phyloP scores from a whole-genome alignment of 2,888 invertebrate genomes.

The Lepidochitona cinerea region DNA sequence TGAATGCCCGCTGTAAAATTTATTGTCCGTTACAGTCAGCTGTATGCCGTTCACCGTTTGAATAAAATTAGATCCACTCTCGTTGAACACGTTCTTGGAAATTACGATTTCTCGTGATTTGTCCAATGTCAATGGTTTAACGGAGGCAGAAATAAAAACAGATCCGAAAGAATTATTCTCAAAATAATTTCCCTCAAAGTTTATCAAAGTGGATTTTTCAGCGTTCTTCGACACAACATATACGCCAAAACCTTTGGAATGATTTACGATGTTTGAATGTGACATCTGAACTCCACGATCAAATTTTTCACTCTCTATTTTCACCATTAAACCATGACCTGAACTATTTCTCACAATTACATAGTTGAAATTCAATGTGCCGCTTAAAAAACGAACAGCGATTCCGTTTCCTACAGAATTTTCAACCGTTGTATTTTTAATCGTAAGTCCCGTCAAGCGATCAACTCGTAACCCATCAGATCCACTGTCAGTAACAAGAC shows the following conservation, averaged over 20 bases:
- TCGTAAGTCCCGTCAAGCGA: neutral
- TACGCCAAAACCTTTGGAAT: neutral
- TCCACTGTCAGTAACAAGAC: neutral
- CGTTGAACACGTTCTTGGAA: neutral
- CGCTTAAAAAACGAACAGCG: neutral
- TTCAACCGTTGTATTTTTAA: neutral
- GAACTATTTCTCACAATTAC: neutral
- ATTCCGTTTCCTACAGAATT: neutral
- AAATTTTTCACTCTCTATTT: neutral
- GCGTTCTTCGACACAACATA: neutral
- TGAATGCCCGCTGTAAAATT: neutral
- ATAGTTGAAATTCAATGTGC: neutral
- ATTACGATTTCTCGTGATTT: neutral
- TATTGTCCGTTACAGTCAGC: conserved; percentile 22
- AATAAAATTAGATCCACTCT: neutral
- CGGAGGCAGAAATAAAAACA: neutral
- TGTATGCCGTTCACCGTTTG: conserved; percentile 12
- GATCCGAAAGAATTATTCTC: neutral
- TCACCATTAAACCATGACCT: neutral
- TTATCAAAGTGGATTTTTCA: neutral
- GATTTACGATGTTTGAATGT: neutral
- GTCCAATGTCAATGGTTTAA: neutral
- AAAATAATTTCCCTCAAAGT: neutral
- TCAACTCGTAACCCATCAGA: neutral
- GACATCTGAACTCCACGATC: neutral